phyloP scores from a whole-genome alignment of 2,797 vertebrate genomes.

The Psittacula echo region DNA sequence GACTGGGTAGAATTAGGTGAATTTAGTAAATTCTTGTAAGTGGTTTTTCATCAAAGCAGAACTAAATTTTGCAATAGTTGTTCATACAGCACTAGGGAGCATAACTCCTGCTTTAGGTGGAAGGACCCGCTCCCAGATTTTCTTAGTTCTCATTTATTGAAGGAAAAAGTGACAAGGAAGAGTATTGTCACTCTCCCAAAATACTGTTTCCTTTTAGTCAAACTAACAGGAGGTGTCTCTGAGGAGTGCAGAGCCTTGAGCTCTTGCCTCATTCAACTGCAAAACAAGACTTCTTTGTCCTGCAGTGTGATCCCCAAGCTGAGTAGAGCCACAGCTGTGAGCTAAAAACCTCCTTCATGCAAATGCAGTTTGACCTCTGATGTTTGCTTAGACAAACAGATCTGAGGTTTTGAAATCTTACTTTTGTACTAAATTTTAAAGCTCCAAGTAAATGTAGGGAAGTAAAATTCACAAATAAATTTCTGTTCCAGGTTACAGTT shows the following conservation, averaged over 20 bases:
- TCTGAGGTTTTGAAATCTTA: not conserved
- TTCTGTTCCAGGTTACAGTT: not conserved
- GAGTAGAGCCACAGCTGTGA: not conserved
- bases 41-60: not conserved
- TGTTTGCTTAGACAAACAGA: not conserved
- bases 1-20: not conserved
- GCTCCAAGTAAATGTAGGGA: not conserved
- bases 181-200: conserved; percentile 1
- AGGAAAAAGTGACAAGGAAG: not conserved
- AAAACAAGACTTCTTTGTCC: conserved; percentile 36
- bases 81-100: not conserved
- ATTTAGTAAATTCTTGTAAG: not conserved
- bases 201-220: conserved; percentile 5
- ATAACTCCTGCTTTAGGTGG: not conserved
- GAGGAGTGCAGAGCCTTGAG: not conserved
- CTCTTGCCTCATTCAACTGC: not conserved
- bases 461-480: not conserved
- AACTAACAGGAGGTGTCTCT: conserved; percentile 9
- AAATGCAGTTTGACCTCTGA: not conserved
- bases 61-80: not conserved
- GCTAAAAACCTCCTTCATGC: not conserved
- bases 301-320: not conserved
- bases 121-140: not conserved
- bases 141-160: not conserved
- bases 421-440: not conserved